A percentile compares a stretch with the other conserved stretches of the same genome.
phyloP scores from a whole-genome alignment of 2,113 vertebrate species.

The Vidua chalybeata region DNA sequence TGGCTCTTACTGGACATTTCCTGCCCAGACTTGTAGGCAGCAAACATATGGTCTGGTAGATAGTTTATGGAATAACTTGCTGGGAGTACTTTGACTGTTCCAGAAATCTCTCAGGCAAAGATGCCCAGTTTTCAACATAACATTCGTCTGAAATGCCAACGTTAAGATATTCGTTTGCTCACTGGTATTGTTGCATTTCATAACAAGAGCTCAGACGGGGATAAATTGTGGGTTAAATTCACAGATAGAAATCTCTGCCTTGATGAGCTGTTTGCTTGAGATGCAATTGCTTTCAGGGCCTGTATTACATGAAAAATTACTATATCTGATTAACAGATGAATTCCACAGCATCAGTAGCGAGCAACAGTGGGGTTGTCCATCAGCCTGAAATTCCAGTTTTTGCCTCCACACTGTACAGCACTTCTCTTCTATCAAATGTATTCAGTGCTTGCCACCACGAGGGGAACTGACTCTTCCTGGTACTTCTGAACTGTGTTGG shows the following conservation, averaged over 20 bases:
- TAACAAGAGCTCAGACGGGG: background rate
- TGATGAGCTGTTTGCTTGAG: slow-evolving; percentile 49
- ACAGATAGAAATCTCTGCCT: slow-evolving; percentile 56
- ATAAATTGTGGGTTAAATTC: slow-evolving; percentile 55
- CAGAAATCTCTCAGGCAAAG: slow-evolving; percentile 44
- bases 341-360: background rate
- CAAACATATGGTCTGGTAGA: slow-evolving; percentile 43
- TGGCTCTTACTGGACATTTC: slow-evolving; percentile 40
- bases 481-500: background rate
- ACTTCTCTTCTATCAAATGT: background rate
- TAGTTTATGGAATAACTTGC: slow-evolving; percentile 40
- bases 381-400: background rate
- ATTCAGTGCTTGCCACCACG: background rate
- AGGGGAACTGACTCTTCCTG: background rate
- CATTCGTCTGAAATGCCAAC: slow-evolving; percentile 58
- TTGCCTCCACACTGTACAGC: background rate
- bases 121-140: background rate
- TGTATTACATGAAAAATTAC: slow-evolving; percentile 24
- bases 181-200: slow-evolving; percentile 14
- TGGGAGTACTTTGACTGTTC: slow-evolving; percentile 29
- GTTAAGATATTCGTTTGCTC: slow-evolving; percentile 61
- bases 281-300: slow-evolving; percentile 15
- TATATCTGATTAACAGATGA: background rate
- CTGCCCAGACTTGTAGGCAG: slow-evolving; percentile 56
- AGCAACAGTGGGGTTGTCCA: background rate